These are phyloP conservation scores for Sula dactylatra DNA, from an alignment of 2,113 vertebrate species.

Conservation along the genomic window DNA sequence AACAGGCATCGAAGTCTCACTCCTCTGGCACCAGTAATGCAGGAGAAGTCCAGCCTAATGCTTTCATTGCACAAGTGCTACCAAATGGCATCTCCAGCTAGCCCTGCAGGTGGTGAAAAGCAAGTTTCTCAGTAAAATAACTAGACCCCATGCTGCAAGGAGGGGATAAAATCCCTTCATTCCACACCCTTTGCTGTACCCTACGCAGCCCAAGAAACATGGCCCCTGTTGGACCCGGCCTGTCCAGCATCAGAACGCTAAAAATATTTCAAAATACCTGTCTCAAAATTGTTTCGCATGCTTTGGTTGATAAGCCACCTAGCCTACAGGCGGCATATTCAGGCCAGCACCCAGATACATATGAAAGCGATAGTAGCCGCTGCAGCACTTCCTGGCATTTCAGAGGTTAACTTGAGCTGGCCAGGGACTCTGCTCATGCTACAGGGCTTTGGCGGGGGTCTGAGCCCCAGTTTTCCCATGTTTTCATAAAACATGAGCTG, in stretches of 20 bases:
- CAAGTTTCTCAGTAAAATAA: background rate
- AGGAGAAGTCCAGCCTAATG: background rate
- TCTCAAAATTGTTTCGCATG: background rate
- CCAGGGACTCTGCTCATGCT: background rate
- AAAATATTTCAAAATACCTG: background rate
- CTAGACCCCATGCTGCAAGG: background rate
- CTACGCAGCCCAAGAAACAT: background rate
- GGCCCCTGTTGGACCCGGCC: background rate
- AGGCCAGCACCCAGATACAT: background rate
- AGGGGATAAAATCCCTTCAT: background rate
- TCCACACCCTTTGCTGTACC: background rate
- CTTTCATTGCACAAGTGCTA: background rate
- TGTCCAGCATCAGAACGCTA: background rate
- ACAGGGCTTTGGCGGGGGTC: background rate
- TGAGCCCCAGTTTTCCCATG: background rate
- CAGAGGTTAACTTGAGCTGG: background rate
- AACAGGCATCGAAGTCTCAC: background rate
- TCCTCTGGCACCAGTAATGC: background rate
- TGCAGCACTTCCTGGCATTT: background rate
- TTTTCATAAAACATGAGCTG: background rate
- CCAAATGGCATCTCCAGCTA: background rate
- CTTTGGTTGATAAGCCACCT: background rate
- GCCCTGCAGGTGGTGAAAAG: background rate
- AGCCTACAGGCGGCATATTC: background rate
- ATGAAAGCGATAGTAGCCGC: background rate